phyloP scores from a whole-genome alignment of 2,797 vertebrate genomes.

The Lacerta viridis region DNA sequence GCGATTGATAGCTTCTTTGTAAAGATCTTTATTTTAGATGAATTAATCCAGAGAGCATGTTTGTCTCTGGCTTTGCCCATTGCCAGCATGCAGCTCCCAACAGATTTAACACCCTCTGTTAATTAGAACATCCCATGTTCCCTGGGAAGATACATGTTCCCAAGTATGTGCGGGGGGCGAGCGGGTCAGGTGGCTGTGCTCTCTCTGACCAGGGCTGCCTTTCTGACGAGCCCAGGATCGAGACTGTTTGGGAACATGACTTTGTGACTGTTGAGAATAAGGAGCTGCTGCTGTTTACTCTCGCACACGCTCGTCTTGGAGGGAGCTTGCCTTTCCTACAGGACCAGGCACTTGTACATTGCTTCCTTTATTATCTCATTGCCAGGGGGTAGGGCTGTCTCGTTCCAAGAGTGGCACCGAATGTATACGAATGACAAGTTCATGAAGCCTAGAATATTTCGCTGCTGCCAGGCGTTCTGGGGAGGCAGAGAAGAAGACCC shows the following conservation, averaged over 20 bases:
- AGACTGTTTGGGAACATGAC: neutral
- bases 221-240: neutral
- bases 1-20: too few species aligned
- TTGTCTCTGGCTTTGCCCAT: too few species aligned
- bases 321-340: neutral
- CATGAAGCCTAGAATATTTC: neutral
- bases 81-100: too few species aligned
- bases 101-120: neutral
- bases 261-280: neutral
- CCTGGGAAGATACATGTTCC: neutral
- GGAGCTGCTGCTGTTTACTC: conserved; percentile 4
- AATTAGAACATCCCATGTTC: neutral
- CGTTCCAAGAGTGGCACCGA: neutral
- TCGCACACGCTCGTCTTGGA: neutral
- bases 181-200: neutral
- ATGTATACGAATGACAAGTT: conserved; percentile 4
- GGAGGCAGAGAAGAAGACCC: neutral
- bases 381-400: conserved; percentile 25
- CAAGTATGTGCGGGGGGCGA: neutral
- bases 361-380: conserved; percentile 18
- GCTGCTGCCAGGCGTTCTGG: neutral
- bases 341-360: neutral
- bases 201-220: neutral
- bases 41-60: too few species aligned
- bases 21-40: too few species aligned